Conservation (phyloP, 2,797 vertebrate genomes). For the Spinus olivaceus region DNA sequence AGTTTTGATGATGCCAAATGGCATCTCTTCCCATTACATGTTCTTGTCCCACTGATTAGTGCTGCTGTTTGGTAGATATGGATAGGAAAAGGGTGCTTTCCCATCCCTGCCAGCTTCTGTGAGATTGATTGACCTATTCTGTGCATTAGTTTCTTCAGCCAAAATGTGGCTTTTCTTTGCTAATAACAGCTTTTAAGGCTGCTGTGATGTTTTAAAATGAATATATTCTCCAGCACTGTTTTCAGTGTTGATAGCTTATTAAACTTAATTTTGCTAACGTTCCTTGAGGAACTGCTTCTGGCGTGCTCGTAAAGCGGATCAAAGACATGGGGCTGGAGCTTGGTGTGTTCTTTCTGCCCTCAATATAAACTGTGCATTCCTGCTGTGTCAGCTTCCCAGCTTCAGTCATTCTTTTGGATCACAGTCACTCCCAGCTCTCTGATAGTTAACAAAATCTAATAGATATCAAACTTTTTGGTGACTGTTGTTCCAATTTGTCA, state of each 20-base stretch:
- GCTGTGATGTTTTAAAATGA: not conserved
- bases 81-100: not conserved
- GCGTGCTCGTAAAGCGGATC: accelerated
- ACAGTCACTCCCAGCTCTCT: not conserved
- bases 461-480: not conserved
- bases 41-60: not conserved
- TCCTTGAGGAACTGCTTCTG: not conserved
- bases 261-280: not conserved
- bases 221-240: not conserved
- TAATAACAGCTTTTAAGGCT: not conserved
- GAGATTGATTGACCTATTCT: not conserved
- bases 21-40: not conserved
- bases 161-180: not conserved
- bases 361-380: not conserved
- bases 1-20: not conserved
- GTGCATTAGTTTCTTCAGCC: not conserved
- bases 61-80: not conserved
- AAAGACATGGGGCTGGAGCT: not conserved
- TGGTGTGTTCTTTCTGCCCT: not conserved
- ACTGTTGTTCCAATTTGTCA: not conserved
- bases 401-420: not conserved
- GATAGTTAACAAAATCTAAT: not conserved
- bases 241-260: not conserved
- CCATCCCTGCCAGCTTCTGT: not conserved
- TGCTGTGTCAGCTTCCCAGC: not conserved